Conservation (phyloP, 2,888 invertebrate genomes). For the Folsomia candida region DNA sequence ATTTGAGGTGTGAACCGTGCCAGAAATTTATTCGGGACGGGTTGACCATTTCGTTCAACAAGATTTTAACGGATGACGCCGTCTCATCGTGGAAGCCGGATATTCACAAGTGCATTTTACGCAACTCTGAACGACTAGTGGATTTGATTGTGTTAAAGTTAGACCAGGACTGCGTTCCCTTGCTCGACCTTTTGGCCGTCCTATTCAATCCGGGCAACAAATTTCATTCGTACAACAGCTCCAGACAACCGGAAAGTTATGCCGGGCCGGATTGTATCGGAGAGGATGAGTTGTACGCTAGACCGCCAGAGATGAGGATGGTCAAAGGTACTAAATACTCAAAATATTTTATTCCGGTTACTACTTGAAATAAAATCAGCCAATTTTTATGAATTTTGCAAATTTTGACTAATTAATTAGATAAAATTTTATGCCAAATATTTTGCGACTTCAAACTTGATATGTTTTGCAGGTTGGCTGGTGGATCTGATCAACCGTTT, state of each 20-base stretch:
- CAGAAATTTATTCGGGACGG: slow-evolving; percentile 94
- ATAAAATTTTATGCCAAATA: not conserved
- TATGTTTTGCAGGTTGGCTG: slow-evolving; percentile 67
- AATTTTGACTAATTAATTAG: not conserved
- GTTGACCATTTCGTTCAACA: slow-evolving; percentile 88
- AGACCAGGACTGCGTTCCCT: slow-evolving; percentile 83
- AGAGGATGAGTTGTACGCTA: slow-evolving; percentile 71
- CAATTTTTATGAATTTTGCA: not conserved
- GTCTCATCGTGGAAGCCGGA: slow-evolving; percentile 97
- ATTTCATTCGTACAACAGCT: slow-evolving; percentile 83
- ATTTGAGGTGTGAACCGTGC: slow-evolving; percentile 83
- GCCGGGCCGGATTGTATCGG: slow-evolving; percentile 63
- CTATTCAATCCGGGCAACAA: slow-evolving; percentile 93
- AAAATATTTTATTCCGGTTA: not conserved
- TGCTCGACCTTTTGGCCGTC: slow-evolving; percentile 87
- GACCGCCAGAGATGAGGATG: slow-evolving; percentile 76
- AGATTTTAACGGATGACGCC: slow-evolving; percentile 95
- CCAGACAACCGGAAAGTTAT: slow-evolving; percentile 70
- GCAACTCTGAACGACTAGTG: slow-evolving; percentile 87
- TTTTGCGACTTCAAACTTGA: too few species aligned
- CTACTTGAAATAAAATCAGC: too few species aligned
- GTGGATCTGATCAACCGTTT: slow-evolving; percentile 93
- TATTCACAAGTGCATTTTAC: slow-evolving; percentile 91
- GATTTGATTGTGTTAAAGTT: slow-evolving; percentile 90
- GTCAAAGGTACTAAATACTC: slow-evolving; percentile 63